phyloP scores from a whole-genome alignment of 2,888 invertebrate species.

The Epirrhoe alternata region DNA sequence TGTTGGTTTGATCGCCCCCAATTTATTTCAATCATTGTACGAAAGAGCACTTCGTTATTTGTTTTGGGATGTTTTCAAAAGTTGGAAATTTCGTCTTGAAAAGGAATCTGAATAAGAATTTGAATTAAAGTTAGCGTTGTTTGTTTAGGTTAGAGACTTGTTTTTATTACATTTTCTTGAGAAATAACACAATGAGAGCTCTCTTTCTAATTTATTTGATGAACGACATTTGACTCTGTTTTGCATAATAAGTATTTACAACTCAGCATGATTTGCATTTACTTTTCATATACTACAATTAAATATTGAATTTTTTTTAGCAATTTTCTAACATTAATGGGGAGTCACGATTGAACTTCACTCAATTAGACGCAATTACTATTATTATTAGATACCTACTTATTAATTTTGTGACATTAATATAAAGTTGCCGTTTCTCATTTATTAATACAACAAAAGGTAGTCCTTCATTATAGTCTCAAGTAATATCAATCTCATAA shows the following conservation, averaged over 20 bases:
- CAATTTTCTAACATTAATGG: not conserved
- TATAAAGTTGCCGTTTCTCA: too few species aligned
- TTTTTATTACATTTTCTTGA: not conserved
- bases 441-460: not conserved
- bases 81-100: constrained; percentile 21
- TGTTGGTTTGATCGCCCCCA: constrained; percentile 21
- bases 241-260: not conserved
- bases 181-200: not conserved
- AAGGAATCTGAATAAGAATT: constrained; percentile 4
- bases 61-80: constrained; percentile 10
- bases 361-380: not conserved
- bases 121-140: not conserved
- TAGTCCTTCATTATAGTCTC: not conserved
- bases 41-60: constrained; percentile 17
- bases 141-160: not conserved
- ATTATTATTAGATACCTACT: not conserved
- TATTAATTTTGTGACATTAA: not conserved
- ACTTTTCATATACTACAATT: too few species aligned
- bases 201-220: too few species aligned
- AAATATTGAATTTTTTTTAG: not conserved
- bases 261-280: not conserved
- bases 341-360: not conserved
- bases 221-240: not conserved
- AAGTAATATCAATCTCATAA: constrained; percentile 3
- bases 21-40: constrained; percentile 14